Evolutionary conservation across 2,113 vertebrate genomes (phyloP).

Genomic region (Lagopus muta): DNA sequence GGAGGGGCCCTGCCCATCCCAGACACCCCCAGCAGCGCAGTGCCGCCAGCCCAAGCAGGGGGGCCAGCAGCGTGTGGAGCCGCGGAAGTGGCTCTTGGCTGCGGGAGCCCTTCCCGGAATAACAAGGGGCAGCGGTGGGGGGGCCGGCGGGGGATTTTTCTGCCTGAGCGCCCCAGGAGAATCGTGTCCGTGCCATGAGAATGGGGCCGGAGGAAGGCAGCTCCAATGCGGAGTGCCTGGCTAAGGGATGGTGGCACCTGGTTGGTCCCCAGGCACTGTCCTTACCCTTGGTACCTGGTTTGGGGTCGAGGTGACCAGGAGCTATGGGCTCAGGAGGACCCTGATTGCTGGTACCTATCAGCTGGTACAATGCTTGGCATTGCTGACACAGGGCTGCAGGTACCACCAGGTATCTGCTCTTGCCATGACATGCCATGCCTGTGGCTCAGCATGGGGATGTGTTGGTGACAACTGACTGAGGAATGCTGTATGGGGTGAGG

Average conservation of each 20-base stretch:
- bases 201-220: constrained; percentile 28
- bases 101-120: constrained; percentile 14
- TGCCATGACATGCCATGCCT: neutral
- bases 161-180: constrained; percentile 50
- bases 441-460: neutral
- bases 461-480: neutral
- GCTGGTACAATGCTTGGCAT: neutral
- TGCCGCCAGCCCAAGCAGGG: neutral
- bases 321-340: neutral
- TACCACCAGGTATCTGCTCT: neutral
- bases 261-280: neutral
- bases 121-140: constrained; percentile 50
- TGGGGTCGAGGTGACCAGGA: rapidly evolving
- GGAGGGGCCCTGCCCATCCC: neutral
- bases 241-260: neutral
- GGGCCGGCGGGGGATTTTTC: constrained; percentile 56
- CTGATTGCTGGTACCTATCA: neutral
- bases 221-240: neutral
- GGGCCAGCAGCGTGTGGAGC: neutral
- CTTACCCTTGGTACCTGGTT: neutral
- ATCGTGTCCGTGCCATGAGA: constrained; percentile 38
- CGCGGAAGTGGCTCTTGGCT: constrained; percentile 55
- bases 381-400: rapidly evolving
- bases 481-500: neutral
- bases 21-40: neutral